Evolutionary conservation across 64 coral and sea anemone species (phyloP), one percentile per base, ranked within the genome.

Genomic region (Stylophora pistillata): DNA sequence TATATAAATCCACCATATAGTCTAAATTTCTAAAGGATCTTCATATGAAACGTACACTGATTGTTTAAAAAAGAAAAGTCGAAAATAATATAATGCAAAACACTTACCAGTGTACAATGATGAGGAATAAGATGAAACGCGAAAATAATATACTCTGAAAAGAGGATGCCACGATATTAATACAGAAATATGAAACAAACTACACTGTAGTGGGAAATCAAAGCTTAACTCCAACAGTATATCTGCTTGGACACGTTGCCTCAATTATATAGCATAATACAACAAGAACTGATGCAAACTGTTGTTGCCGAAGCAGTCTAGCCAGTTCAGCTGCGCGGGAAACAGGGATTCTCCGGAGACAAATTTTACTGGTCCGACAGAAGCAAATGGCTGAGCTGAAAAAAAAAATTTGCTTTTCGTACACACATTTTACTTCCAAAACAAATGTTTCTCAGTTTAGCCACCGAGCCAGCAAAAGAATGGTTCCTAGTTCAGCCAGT

Each of bases 21-120:
- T 27, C 6, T 12, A 68, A 26, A n/a, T 25, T 68, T 0, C 21
- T 63, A 20, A 64, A 23, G 61, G 61, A 6, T 20, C 0, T 64
- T 64, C 10, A 21, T 23, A 23, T 20, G 23, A 20, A 23, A 64
- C 61, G 16, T 4, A 0, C 37, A 47, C 37, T 47, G 7, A 47
- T 47, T 47, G 37, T 47, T 47, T 7, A 47, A 47, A 0, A 47
- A 47, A 47, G 37, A 64, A 17, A 68, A 10, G 12, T 9, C 12
- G 7, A 68, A 12, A 68, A 68, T 26, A 27, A 27, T 26, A 9
- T 0, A 63, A 34, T 21, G 27, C 41, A 69, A 15, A 16, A 52
- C 60, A 76, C 94, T 80, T 90, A 96, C 94, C 94, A 96, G 82
- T 96, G 94, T 78, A 96, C 73, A 55, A 96, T 93, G 32, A 96